Evolutionary conservation across 2,888 invertebrate species (phyloP).

Genomic region (Cataglyphis altisquamis): DNA sequence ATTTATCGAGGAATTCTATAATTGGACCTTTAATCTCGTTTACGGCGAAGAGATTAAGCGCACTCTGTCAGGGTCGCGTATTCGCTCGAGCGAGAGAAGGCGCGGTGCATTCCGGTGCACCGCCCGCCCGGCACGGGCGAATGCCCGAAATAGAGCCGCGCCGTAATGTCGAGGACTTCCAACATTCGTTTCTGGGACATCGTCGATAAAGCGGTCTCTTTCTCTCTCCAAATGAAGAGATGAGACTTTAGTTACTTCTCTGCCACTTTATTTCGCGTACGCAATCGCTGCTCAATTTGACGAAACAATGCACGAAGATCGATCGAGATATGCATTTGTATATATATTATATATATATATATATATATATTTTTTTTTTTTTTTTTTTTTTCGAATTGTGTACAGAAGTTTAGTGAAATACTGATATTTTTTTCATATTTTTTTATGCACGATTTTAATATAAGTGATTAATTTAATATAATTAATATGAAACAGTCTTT

Average conservation of each 20-base stretch:
- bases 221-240: constrained; percentile 41
- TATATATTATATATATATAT: not conserved
- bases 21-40: constrained; percentile 76
- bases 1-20: constrained; percentile 73
- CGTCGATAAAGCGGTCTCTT: constrained; percentile 52
- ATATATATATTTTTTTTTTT: too few species aligned
- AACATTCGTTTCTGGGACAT: constrained; percentile 74
- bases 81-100: constrained; percentile 60
- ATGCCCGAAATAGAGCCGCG: constrained; percentile 70
- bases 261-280: constrained; percentile 11
- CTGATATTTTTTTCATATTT: not conserved
- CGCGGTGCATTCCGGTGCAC: constrained; percentile 70
- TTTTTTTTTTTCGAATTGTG: not conserved
- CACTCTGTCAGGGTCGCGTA: constrained; percentile 75
- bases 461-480: too few species aligned
- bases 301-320: not conserved
- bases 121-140: constrained; percentile 34
- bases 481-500: too few species aligned
- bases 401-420: not conserved
- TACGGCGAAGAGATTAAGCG: constrained; percentile 74
- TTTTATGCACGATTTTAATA: too few species aligned
- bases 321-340: not conserved
- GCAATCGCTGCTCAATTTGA: not conserved
- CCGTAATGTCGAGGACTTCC: constrained; percentile 64
- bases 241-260: constrained; percentile 36